phyloP scores from a whole-genome alignment of 2,888 invertebrate species.

The Pyrrhosoma nymphula region DNA sequence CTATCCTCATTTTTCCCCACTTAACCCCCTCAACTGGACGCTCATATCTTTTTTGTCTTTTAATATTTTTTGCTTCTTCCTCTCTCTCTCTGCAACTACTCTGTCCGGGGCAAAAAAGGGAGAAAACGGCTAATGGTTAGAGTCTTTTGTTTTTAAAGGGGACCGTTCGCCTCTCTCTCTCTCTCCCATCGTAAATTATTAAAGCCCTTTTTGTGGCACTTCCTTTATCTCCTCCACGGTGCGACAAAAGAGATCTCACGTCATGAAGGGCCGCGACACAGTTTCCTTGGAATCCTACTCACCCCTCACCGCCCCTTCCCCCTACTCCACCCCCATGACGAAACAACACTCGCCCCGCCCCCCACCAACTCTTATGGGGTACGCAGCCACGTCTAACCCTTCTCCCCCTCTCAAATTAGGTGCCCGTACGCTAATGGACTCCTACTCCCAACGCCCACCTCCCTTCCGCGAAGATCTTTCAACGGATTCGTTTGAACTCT shows the following conservation, averaged over 20 bases:
- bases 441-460: too few relatives aligned
- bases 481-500: not conserved
- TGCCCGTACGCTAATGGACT: not conserved
- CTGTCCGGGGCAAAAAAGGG: not conserved
- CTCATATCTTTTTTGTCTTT: conserved; percentile 14
- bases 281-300: not conserved
- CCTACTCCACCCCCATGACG: too few relatives aligned
- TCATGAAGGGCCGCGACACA: not conserved
- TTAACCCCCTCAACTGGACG: conserved; percentile 1
- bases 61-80: not conserved
- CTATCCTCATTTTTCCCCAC: not conserved
- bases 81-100: too few relatives aligned
- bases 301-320: too few relatives aligned
- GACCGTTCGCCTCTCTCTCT: not conserved
- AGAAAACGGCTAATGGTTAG: not conserved
- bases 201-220: conserved; percentile 13
- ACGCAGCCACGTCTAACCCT: not conserved
- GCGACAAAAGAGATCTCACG: conserved; percentile 11
- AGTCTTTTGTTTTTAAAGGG: conserved; percentile 42
- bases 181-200: conserved; percentile 34
- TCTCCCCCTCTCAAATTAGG: not conserved
- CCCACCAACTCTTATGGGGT: too few relatives aligned
- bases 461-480: not conserved
- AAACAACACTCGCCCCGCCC: too few relatives aligned
- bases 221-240: conserved; percentile 11